phyloP scores from a whole-genome alignment of 2,797 vertebrate genomes.

The Podarcis lilfordi region DNA sequence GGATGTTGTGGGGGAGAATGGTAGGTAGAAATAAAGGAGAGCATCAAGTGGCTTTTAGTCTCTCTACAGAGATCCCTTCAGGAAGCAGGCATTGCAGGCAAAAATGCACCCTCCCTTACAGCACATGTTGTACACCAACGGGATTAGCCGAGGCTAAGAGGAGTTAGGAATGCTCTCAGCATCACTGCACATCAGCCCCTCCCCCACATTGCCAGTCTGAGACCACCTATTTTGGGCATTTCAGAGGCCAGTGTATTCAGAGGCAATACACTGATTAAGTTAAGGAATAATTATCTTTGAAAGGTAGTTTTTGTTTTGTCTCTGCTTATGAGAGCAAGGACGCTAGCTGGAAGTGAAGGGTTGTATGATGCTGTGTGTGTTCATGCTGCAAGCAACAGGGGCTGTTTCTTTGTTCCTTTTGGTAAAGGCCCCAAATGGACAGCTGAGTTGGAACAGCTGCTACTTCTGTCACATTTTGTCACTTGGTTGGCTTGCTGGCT shows the following conservation, averaged over 20 bases:
- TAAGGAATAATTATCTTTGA: neutral
- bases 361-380: neutral
- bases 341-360: neutral
- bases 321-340: neutral
- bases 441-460: neutral
- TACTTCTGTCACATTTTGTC: neutral
- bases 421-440: neutral
- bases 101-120: neutral
- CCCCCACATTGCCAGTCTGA: neutral
- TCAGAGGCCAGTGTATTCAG: neutral
- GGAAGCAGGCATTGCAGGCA: neutral
- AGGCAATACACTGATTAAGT: neutral
- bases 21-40: neutral
- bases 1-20: no score
- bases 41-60: neutral
- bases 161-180: neutral
- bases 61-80: neutral
- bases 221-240: neutral
- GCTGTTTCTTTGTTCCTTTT: neutral
- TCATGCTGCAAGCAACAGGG: neutral
- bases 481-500: neutral
- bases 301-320: neutral
- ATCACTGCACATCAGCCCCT: constrained; percentile 8
- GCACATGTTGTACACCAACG: neutral
- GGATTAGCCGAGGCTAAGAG: neutral